Percentiles rank a stretch among this genome's conserved stretches.
These are phyloP conservation scores for Probosciger aterrimus DNA, from an alignment of 2,113 vertebrate species.

Conservation along the genomic window DNA sequence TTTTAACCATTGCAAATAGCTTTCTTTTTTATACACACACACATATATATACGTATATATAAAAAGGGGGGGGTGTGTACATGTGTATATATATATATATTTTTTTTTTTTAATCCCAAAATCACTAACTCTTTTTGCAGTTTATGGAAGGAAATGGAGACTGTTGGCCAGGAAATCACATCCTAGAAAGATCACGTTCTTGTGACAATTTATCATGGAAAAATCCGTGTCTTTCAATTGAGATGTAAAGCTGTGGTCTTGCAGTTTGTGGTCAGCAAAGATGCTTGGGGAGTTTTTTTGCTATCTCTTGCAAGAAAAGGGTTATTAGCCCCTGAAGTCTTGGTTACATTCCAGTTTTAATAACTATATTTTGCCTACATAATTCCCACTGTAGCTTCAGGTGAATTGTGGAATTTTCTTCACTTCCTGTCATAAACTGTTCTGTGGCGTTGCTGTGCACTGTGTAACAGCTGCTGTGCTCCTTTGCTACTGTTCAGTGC, in stretches of 20 bases:
- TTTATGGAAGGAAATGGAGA: constrained; percentile 44
- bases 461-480: constrained; percentile 30
- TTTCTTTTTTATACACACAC: not conserved
- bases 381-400: constrained; percentile 52
- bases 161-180: constrained; percentile 25
- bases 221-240: not conserved
- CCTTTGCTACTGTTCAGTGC: constrained; percentile 17
- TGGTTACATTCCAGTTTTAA: constrained; percentile 51
- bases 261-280: constrained; percentile 35
- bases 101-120: not conserved
- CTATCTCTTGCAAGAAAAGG: constrained; percentile 36
- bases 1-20: not conserved
- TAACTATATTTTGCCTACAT: constrained; percentile 52
- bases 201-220: constrained; percentile 35
- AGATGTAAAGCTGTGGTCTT: constrained; percentile 37
- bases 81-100: not conserved
- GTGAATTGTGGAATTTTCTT: constrained; percentile 52
- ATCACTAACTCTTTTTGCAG: not conserved
- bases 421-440: constrained; percentile 52
- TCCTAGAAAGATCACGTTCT: constrained; percentile 44
- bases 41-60: not conserved
- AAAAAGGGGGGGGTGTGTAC: too few relatives aligned
- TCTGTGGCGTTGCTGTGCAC: not conserved
- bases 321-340: constrained; percentile 59
- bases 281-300: constrained; percentile 33